Percentiles rank a stretch among this genome's conserved stretches.
Conservation (phyloP, 2,797 vertebrate species). For the Amblyraja radiata region DNA sequence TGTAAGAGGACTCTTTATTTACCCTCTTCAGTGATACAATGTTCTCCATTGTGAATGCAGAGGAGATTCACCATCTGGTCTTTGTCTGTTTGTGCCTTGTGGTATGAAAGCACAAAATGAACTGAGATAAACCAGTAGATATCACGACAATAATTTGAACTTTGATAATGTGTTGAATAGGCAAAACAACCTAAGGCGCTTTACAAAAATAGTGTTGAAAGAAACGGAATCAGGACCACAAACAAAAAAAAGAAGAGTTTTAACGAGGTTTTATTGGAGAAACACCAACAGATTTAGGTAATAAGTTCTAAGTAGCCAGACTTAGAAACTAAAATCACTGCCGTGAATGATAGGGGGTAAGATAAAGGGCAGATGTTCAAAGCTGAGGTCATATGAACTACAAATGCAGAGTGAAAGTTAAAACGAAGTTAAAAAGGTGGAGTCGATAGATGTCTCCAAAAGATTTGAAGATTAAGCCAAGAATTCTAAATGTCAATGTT, state of each 20-base stretch:
- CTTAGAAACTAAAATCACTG: neutral
- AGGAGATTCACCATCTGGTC: neutral
- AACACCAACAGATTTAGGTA: neutral
- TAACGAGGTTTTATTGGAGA: neutral
- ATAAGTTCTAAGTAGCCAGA: neutral
- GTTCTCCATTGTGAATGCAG: constrained; percentile 21
- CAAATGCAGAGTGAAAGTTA: neutral
- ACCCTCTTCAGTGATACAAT: neutral
- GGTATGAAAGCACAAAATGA: constrained; percentile 20
- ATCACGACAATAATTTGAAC: neutral
- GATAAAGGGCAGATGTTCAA: neutral
- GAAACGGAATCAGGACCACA: neutral
- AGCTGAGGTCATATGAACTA: neutral
- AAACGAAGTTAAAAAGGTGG: neutral
- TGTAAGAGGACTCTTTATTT: neutral
- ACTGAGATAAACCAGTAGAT: neutral
- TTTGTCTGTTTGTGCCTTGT: neutral
- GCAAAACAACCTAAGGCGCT: neutral
- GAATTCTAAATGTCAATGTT: neutral
- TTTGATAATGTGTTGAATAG: neutral
- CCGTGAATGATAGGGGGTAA: neutral
- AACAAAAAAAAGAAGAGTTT: neutral
- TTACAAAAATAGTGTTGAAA: neutral
- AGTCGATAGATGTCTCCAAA: neutral
- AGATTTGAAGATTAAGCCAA: neutral